phyloP scores from a whole-genome alignment of 2,113 vertebrate species.

The Phoenicopterus ruber region DNA sequence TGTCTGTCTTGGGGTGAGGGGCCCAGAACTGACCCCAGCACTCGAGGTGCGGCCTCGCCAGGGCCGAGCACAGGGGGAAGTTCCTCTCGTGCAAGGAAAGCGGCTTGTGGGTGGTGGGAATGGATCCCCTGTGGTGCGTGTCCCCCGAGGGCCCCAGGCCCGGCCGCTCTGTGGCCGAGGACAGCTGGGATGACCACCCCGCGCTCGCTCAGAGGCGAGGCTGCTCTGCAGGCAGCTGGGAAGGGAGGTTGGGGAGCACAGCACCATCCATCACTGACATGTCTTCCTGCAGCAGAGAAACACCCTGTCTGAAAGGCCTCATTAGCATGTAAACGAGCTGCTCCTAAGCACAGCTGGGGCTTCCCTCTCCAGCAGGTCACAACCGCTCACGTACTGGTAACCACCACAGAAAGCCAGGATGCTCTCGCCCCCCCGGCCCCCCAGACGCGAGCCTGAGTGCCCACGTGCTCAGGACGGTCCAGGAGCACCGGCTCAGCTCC shows the following conservation, averaged over 20 bases:
- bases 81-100: too few species aligned
- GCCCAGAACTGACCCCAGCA: too few species aligned
- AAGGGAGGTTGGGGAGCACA: neutral
- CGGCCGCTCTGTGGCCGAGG: neutral
- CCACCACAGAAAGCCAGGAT: neutral
- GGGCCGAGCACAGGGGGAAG: too few species aligned
- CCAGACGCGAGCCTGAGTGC: accelerated
- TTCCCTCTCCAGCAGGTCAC: neutral
- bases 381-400: neutral
- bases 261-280: neutral
- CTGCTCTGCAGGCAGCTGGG: neutral
- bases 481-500: neutral
- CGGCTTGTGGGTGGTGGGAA: neutral
- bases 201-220: accelerated
- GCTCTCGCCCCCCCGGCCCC: neutral
- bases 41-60: too few species aligned
- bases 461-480: neutral
- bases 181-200: neutral
- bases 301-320: neutral
- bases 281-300: neutral
- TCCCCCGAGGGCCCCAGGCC: neutral
- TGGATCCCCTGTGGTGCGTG: neutral
- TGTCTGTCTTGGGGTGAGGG: too few species aligned
- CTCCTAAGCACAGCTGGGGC: neutral
- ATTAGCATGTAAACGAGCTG: neutral